Base-by-base conservation (phyloP, 92 coral and sea anemone species). In the Bergia sp. region DNA sequence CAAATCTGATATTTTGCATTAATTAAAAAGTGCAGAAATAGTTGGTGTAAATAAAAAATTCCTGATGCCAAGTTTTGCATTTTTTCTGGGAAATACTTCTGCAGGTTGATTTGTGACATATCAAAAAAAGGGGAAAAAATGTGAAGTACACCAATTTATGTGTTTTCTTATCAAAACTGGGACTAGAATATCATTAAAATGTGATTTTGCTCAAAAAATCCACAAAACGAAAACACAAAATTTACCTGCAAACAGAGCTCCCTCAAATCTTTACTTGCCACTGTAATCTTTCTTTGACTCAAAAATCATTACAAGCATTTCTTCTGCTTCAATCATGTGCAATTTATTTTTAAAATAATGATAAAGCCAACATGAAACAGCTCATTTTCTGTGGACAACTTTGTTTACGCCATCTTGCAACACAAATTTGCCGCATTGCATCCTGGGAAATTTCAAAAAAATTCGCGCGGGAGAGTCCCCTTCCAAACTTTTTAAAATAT, bases 361-460 rank as follows among this genome's bases (percentile, higher is more conserved):
- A 84, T 37, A 76, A 76, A 76, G 18, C 15, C 80, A 76, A 12
- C 37, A 7, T 76, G 36, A 76, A 76, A 41, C 80, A 4, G 15
- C 37, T 76, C 80, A 4, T 2, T 76, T 76, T 76, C 80, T 0
- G 15, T 12, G 7, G 80, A 7, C 80, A 76, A 0, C 80, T 58
- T 84, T 67, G 77, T 5, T 84, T 84, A 20, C 0, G 75, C 87
- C 72, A 0, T 65, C 87, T 21, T 37, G 41, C 72, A 65, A 82
- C 87, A 82, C 79, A 82, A 84, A 58, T 84, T 3, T 58, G 74
- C 76, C 43, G 53, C 74, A 58, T 84, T 84, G 88, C 88, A 84
- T 84, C 80, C 77, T 84, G 88, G 88, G 88, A 84, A 84, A 21
- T 0, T 84, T 21, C 36, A 84, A 84, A 10, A 2, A 37, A 0